Base-by-base conservation (phyloP, 1,140 invertebrate species). In the Cyrtorhinus lividipennis region DNA sequence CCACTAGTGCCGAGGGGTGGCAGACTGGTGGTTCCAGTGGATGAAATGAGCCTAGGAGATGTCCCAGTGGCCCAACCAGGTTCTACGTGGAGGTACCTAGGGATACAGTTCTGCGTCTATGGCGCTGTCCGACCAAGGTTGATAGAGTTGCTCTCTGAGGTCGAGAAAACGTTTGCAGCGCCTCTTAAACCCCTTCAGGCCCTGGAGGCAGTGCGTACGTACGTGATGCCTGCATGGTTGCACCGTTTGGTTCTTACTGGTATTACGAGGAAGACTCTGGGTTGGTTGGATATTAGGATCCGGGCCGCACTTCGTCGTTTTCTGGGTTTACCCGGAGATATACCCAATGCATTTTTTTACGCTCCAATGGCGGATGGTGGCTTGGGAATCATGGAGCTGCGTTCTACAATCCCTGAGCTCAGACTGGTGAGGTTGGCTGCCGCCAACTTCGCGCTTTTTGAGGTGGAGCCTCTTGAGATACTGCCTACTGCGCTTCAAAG, bases 331-430 rank as follows among this genome's bases (percentile, higher is more conserved):
- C 30, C 30, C 5, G 30, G 30, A 8, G 30, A 38, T 15, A 8
- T 15, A 38, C 5, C 30, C 30, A 38, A 38, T 15, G 30, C 30
- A 8, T 38, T 8, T 38, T 8, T 38, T 5, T 38, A 38, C 15
- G 30, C 5, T 15, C 30, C 30, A 5, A 38, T 23, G 20, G 67
- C 64, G 2, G 67, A 56, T 15, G 58, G 30, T 8, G 30, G 30
- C 5, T 15, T 38, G 5, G 30, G 30, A 15, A 5, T 38, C 5
- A 15, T 15, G 5, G 15, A 15, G 15, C 15, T 38, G 30, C 5
- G 15, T 5, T 8, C 30, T 8, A 5, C 15, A 15, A 15, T 15
- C 5, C 30, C 30, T 8, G 30, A 38, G 30, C 30, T 38, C 30
- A 5, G 30, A 8, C 5, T 8, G 15, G 30, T 38, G 30, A 38